Evolutionary conservation across 2,888 invertebrate genomes (phyloP).

Genomic region (Mesochorus sp.): DNA sequence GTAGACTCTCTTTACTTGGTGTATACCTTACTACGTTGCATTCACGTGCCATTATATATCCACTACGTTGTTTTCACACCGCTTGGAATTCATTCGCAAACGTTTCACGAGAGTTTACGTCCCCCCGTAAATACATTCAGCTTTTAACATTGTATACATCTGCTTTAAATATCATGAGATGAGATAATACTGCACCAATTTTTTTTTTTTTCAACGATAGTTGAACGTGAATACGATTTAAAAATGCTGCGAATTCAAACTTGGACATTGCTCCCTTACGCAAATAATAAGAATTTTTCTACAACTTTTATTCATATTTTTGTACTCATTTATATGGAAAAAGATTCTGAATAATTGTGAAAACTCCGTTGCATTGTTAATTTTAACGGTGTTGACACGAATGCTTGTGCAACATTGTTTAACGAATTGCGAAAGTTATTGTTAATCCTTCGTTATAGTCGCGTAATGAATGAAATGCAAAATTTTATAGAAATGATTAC

Average conservation of each 20-base stretch:
- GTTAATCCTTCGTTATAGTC: too few relatives aligned
- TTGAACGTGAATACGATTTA: neutral
- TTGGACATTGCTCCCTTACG: too few relatives aligned
- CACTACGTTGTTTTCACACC: constrained; percentile 19
- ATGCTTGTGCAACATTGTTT: too few relatives aligned
- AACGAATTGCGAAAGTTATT: too few relatives aligned
- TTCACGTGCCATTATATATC: constrained; percentile 3
- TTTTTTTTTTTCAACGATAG: neutral
- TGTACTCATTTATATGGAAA: too few relatives aligned
- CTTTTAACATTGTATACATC: neutral
- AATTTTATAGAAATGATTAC: too few relatives aligned
- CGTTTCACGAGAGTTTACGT: neutral
- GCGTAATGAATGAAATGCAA: too few relatives aligned
- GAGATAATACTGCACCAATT: neutral
- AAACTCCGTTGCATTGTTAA: too few relatives aligned
- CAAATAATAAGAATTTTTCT: too few relatives aligned
- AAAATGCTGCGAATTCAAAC: neutral
- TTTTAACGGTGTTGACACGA: too few relatives aligned
- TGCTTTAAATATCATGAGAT: neutral
- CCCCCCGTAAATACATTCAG: constrained; percentile 16
- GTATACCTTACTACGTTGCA: constrained; percentile 24
- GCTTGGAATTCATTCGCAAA: constrained; percentile 44
- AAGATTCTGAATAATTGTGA: too few relatives aligned
- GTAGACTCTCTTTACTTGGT: constrained; percentile 32
- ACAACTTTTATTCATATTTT: too few relatives aligned